Evolutionary conservation across 2,113 vertebrate species (phyloP).

Genomic region (Xenopus laevis): DNA sequence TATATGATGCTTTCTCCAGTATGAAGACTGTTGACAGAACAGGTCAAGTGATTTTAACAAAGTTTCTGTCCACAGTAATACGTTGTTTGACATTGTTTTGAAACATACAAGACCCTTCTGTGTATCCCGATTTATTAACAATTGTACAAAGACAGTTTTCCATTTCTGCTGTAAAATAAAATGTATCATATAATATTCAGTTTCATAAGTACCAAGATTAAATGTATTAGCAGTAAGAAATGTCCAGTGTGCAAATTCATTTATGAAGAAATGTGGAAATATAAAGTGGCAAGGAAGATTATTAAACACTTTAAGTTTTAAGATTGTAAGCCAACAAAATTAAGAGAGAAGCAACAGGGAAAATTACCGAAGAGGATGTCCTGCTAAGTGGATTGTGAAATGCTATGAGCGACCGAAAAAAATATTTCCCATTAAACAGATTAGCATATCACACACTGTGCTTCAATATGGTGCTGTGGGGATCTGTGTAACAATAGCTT

Average conservation of each 20-base stretch:
- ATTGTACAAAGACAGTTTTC: background rate
- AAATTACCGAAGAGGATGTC: conserved; percentile 22
- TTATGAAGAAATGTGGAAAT: background rate
- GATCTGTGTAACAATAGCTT: conserved; percentile 2
- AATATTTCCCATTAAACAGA: conserved; percentile 16
- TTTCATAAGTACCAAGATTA: background rate
- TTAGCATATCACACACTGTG: conserved; percentile 9
- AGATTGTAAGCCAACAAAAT: background rate
- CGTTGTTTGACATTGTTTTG: background rate
- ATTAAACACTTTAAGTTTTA: background rate
- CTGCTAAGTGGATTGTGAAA: background rate
- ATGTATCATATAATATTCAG: background rate
- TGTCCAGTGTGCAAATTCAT: background rate
- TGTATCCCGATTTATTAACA: background rate
- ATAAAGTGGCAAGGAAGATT: no score
- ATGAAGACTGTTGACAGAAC: background rate
- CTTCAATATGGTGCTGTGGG: conserved; percentile 10
- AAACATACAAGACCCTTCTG: background rate
- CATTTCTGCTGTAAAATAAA: background rate
- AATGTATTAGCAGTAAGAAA: background rate
- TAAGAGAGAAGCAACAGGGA: background rate
- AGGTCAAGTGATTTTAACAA: conserved; percentile 9
- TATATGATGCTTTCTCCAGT: background rate
- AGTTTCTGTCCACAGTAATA: background rate
- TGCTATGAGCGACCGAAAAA: background rate